phyloP scores from a whole-genome alignment of 2,888 invertebrate species.

The Cordilura impudica region DNA sequence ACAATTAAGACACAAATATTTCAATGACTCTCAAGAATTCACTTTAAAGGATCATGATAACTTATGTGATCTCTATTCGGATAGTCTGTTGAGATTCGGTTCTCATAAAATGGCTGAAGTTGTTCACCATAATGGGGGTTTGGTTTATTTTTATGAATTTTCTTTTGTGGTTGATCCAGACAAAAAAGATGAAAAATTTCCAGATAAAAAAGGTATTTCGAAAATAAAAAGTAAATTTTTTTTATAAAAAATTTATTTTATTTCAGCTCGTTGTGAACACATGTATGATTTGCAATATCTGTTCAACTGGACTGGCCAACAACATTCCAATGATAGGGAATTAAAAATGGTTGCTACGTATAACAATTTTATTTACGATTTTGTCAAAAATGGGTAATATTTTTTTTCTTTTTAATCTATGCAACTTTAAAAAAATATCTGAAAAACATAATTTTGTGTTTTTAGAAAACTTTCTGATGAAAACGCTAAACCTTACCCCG shows the following conservation, averaged over 20 bases:
- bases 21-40: conserved; percentile 48
- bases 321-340: not conserved
- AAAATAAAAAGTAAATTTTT: not conserved
- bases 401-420: not conserved
- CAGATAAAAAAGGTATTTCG: conserved; percentile 26
- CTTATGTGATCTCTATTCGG: conserved; percentile 78
- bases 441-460: not conserved
- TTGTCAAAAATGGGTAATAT: conserved; percentile 77
- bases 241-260: not conserved
- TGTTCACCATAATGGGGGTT: conserved; percentile 72
- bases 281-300: conserved; percentile 80
- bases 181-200: not conserved
- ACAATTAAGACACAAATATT: conserved; percentile 45
- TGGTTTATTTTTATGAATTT: conserved; percentile 56
- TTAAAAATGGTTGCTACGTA: conserved; percentile 75
- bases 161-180: conserved; percentile 54
- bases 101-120: conserved; percentile 78
- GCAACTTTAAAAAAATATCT: no score
- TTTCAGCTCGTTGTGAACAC: conserved; percentile 73
- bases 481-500: conserved; percentile 24
- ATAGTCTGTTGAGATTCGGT: conserved; percentile 79
- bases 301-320: conserved; percentile 67
- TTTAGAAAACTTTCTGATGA: conserved; percentile 25
- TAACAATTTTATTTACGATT: conserved; percentile 78
- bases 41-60: conserved; percentile 41